These are phyloP conservation scores for Anodontia alba DNA, from an alignment of 2,888 invertebrate species.

Conservation along the genomic window DNA sequence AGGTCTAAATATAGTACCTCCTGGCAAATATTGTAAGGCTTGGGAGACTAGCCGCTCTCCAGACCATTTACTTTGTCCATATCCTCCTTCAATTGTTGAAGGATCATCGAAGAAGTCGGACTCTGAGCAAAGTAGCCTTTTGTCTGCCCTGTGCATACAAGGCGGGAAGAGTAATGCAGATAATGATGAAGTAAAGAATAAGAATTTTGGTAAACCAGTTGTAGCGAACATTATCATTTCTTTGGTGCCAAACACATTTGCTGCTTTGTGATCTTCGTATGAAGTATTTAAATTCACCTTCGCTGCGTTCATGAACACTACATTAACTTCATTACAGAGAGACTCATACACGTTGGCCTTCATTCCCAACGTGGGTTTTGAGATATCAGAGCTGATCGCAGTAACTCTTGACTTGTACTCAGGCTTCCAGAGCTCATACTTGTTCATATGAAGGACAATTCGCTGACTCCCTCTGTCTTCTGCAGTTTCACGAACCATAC, in stretches of 20 bases:
- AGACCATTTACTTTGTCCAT: background rate
- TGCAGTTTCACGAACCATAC: constrained; percentile 61
- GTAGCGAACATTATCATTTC: constrained; percentile 55
- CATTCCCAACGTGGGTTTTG: constrained; percentile 50
- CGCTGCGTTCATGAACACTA: constrained; percentile 62
- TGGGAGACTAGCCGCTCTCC: background rate
- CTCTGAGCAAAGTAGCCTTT: background rate
- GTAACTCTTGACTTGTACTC: constrained; percentile 47
- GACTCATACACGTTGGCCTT: constrained; percentile 48
- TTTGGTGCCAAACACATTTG: constrained; percentile 55
- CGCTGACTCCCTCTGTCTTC: constrained; percentile 49
- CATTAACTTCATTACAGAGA: constrained; percentile 47
- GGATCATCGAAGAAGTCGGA: background rate
- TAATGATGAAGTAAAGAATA: constrained; percentile 58
- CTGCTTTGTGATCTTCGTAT: constrained; percentile 52
- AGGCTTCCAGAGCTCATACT: constrained; percentile 54
- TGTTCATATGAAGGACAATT: constrained; percentile 48
- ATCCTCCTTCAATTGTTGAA: background rate
- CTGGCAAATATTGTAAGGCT: background rate
- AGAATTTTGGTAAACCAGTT: constrained; percentile 52
- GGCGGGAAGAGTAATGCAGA: constrained; percentile 62
- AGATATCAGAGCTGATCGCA: constrained; percentile 55
- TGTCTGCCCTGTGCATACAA: background rate
- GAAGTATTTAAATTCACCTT: constrained; percentile 60
- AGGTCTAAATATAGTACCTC: background rate